Evolutionary conservation across 2,888 invertebrate species (phyloP), one percentile per base, ranked within the genome.

Genomic region (Arge pagana): DNA sequence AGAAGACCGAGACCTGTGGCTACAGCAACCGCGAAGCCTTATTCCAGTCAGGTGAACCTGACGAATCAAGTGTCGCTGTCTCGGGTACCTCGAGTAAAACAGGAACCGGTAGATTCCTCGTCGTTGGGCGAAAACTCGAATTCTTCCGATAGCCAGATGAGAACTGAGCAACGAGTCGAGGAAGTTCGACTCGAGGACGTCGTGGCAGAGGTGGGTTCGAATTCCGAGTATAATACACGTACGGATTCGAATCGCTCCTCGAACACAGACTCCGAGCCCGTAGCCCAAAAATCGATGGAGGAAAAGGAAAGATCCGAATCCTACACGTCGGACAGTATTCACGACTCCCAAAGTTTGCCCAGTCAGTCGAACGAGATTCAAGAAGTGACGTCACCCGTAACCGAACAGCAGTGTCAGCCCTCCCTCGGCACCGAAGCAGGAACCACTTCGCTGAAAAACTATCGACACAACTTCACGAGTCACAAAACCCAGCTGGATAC

Each of bases 41-140:
- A 72, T 48, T 54, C 69, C 24, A 74, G 65, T 60, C 74, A 74
- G 52, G 64, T 74, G 8, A 69, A 58, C 39, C 53, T 74, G 19
- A 67, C 69, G 1, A 73, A 71, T 56, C 75, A 73, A 53, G 73
- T 76, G 11, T 71, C 74, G 3, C 59, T 76, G 11, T 72, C 72
- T 23, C 65, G 72, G 37, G 52, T 76, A 35, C 63, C 68, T 1
- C 72, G 70, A 57, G 61, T 66, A 2, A 74, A 72, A 31, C 69
- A 70, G 30, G 73, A 74, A 36, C 66, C 67, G 2, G 48, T 62
- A 30, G 75, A 74, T 54, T 65, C 70, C 41, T 67, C 67, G 0
- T 68, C 70, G 2, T 64, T 72, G 4, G 74, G 76, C 2, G 76
- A 76, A n/a, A 76, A 75, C 53, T 76, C 76, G 0, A 76, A 76